Evolutionary conservation across 2,888 invertebrate species (phyloP).

Genomic region (Sinelater perroti): DNA sequence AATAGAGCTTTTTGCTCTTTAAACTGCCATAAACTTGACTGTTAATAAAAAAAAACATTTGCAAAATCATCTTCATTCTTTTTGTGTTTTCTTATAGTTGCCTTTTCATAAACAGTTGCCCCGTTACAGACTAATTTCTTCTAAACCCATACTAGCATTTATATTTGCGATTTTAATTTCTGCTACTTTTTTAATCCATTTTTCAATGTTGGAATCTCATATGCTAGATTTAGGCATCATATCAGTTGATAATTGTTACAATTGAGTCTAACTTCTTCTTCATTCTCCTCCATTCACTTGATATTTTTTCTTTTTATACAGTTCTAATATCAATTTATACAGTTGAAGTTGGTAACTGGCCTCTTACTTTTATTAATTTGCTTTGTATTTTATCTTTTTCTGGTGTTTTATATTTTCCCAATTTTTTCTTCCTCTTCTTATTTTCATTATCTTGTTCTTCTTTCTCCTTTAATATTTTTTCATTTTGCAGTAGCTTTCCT

Average conservation of each 20-base stretch:
- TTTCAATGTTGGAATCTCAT: not conserved
- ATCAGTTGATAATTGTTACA: slow-evolving; percentile 1
- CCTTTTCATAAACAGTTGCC: not conserved
- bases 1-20: too few species aligned
- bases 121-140: not conserved
- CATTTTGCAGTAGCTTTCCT: not conserved
- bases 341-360: not conserved
- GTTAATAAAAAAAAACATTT: not conserved
- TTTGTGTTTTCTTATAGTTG: not conserved
- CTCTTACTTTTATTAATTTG: not conserved
- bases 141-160: not conserved
- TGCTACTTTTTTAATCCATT: not conserved
- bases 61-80: not conserved
- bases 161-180: not conserved
- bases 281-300: not conserved
- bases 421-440: not conserved
- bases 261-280: not conserved
- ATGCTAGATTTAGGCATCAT: not conserved
- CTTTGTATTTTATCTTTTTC: not conserved
- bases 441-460: not conserved
- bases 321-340: not conserved
- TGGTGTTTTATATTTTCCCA: not conserved
- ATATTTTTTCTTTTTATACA: not conserved
- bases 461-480: not conserved
- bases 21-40: not conserved